These are phyloP conservation scores for Parotocinclus haroldoi DNA, from an alignment of 2,797 vertebrate species.

Conservation along the genomic window DNA sequence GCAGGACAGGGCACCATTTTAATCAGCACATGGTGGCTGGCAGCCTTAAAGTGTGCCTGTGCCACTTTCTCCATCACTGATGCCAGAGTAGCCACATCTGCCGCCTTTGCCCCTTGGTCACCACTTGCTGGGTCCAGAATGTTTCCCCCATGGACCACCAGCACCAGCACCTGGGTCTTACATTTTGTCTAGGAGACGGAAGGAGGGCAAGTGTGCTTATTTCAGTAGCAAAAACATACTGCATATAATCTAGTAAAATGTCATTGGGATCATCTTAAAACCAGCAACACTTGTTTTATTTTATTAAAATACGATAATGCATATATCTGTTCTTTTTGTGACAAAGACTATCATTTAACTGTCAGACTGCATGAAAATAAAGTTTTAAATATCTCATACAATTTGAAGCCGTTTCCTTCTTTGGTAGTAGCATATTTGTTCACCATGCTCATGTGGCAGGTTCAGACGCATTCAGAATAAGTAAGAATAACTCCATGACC, in stretches of 20 bases:
- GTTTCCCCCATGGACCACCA: constrained; percentile 92
- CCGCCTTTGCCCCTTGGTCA: constrained; percentile 82
- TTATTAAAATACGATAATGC: no score
- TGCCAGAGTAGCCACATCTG: constrained; percentile 83
- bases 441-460: no score
- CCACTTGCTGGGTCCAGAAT: constrained; percentile 84
- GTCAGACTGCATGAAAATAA: no score
- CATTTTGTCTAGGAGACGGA: constrained; percentile 70
- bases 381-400: no score
- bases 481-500: no score
- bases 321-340: no score
- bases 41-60: constrained; percentile 85
- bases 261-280: neutral
- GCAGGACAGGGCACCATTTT: constrained; percentile 90
- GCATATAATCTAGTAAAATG: no score
- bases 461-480: no score
- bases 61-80: constrained; percentile 91
- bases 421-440: no score
- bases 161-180: constrained; percentile 86
- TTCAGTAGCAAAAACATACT: neutral
- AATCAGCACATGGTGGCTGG: constrained; percentile 85
- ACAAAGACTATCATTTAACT: no score
- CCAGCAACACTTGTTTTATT: no score
- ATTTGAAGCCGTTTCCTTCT: neutral
- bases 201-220: neutral